A percentile compares a stretch with the other conserved stretches of the same genome.
These are phyloP conservation scores for Adela reaumurella DNA, from an alignment of 2,888 invertebrate species.

Conservation along the genomic window DNA sequence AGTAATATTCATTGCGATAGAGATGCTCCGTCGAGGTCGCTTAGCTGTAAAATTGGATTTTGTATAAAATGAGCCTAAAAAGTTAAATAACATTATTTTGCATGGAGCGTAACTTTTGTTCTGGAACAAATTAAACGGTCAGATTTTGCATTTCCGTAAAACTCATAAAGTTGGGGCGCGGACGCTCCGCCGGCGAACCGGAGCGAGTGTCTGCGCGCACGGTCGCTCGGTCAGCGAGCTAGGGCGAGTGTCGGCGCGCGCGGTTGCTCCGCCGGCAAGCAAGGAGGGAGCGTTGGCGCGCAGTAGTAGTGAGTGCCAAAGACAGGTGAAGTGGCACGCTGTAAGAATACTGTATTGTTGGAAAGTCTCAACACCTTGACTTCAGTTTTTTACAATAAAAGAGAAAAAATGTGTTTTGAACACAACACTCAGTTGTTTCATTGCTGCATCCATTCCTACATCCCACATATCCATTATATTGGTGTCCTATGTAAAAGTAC, in stretches of 20 bases:
- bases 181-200: too few relatives aligned
- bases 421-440: conserved; percentile 44
- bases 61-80: too few relatives aligned
- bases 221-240: too few relatives aligned
- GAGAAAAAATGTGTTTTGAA: conserved; percentile 51
- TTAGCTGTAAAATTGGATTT: too few relatives aligned
- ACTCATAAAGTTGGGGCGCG: too few relatives aligned
- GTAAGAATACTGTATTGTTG: conserved; percentile 11
- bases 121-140: not conserved
- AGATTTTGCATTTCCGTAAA: not conserved
- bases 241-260: too few relatives aligned
- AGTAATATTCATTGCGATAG: not conserved
- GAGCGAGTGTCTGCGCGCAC: too few relatives aligned
- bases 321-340: not conserved
- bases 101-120: not conserved
- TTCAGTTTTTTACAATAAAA: conserved; percentile 51
- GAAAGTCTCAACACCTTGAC: conserved; percentile 40
- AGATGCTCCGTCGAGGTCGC: not conserved
- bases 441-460: conserved; percentile 15
- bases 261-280: too few relatives aligned
- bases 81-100: too few relatives aligned
- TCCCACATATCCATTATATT: too few relatives aligned
- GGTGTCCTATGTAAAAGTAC: too few relatives aligned
- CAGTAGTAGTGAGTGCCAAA: not conserved
- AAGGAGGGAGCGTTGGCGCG: too few relatives aligned